A percentile compares a stretch with the other conserved stretches of the same genome.
phyloP scores from a whole-genome alignment of 2,113 vertebrate genomes.

The Mus spicilegus region DNA sequence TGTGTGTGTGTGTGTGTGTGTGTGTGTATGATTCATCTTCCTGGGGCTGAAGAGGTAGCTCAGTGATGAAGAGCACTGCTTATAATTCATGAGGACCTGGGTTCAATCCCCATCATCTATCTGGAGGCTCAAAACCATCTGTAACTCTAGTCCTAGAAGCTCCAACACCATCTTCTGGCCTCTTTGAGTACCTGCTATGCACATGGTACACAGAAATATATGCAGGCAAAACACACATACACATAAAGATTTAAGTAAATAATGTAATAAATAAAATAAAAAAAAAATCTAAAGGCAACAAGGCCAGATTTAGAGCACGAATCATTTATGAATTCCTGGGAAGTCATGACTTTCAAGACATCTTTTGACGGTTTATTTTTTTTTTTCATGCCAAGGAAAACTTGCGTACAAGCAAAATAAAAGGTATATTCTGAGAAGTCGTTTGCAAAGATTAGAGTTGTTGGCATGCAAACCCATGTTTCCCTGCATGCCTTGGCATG shows the following conservation, averaged over 20 bases:
- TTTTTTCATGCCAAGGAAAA: slow-evolving; percentile 40
- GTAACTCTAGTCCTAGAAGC: background rate
- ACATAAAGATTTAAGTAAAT: background rate
- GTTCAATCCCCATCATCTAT: background rate
- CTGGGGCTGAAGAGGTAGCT: background rate
- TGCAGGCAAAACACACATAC: background rate
- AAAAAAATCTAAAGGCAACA: background rate
- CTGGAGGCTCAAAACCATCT: background rate
- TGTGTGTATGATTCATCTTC: background rate
- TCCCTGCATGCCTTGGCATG: background rate
- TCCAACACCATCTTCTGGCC: background rate
- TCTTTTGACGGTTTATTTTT: slow-evolving; percentile 4
- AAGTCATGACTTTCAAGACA: background rate
- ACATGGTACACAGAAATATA: background rate
- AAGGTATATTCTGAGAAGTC: background rate
- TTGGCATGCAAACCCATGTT: slow-evolving; percentile 28
- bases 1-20: background rate
- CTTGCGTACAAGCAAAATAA: background rate
- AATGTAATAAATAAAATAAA: background rate
- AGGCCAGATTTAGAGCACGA: background rate
- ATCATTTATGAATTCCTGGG: background rate
- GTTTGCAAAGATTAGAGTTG: slow-evolving; percentile 4
- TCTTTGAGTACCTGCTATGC: background rate
- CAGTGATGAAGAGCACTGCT: background rate
- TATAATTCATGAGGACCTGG: background rate